phyloP scores from a whole-genome alignment of 2,888 invertebrate genomes.

The Drosophila ezoana region DNA sequence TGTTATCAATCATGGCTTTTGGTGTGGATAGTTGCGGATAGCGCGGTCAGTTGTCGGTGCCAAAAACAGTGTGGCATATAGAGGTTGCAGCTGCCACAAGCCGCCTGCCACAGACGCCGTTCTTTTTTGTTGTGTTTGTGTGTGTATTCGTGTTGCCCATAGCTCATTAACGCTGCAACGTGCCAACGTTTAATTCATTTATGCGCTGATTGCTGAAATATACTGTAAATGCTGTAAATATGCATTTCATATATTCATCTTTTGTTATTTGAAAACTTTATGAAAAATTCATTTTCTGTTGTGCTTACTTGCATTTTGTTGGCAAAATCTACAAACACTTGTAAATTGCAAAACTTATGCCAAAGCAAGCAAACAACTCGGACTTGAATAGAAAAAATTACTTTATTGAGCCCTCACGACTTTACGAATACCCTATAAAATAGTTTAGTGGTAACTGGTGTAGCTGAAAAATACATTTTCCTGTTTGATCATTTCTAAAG shows the following conservation, averaged over 20 bases:
- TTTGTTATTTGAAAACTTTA: constrained; percentile 13
- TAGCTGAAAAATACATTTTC: no score
- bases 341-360: constrained; percentile 36
- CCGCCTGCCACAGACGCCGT: not conserved
- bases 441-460: not conserved
- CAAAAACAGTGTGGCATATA: constrained; percentile 58
- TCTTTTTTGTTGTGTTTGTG: not conserved
- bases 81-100: constrained; percentile 41
- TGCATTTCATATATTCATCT: constrained; percentile 1
- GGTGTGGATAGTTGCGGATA: constrained; percentile 78
- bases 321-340: constrained; percentile 24
- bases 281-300: constrained; percentile 15
- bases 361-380: not conserved
- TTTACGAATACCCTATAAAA: constrained; percentile 6
- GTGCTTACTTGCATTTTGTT: constrained; percentile 10
- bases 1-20: constrained; percentile 79
- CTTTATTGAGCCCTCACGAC: not conserved
- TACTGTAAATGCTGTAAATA: constrained; percentile 13
- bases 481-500: no score
- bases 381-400: not conserved
- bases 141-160: not conserved
- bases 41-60: constrained; percentile 65
- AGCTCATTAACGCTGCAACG: constrained; percentile 72
- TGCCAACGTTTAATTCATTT: constrained; percentile 47
- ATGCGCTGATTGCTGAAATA: constrained; percentile 18